These are phyloP conservation scores for Corythornis vintsioides DNA, from an alignment of 2,113 vertebrate species.

Conservation along the genomic window DNA sequence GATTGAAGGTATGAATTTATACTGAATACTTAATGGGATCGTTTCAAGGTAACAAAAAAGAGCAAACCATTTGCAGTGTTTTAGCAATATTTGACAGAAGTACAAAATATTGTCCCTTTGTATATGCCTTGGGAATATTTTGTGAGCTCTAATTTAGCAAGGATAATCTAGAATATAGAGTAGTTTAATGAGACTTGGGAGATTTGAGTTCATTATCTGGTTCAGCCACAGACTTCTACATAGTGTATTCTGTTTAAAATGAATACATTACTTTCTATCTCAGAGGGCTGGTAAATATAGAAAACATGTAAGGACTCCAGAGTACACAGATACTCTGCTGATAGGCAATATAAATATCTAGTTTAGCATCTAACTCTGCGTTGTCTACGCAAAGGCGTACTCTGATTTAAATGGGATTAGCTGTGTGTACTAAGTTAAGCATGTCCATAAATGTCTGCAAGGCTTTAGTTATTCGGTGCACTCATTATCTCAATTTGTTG, in stretches of 20 bases:
- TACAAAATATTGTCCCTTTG: neutral
- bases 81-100: neutral
- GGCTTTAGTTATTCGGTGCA: conserved; percentile 24
- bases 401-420: conserved; percentile 42
- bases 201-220: neutral
- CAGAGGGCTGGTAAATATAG: neutral
- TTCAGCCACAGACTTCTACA: neutral
- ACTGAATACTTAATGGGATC: neutral
- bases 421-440: neutral
- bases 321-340: neutral
- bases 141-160: neutral
- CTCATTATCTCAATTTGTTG: conserved; percentile 58
- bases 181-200: neutral
- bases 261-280: neutral
- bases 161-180: neutral
- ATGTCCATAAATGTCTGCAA: conserved; percentile 38
- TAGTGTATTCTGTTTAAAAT: neutral
- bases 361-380: neutral
- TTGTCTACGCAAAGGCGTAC: neutral
- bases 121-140: neutral
- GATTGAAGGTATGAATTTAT: neutral
- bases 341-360: neutral
- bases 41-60: neutral
- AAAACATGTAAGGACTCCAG: neutral
- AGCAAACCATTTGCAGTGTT: neutral